These are phyloP conservation scores for Sapajus apella DNA, from an alignment of 2,113 vertebrate species.

Conservation along the genomic window DNA sequence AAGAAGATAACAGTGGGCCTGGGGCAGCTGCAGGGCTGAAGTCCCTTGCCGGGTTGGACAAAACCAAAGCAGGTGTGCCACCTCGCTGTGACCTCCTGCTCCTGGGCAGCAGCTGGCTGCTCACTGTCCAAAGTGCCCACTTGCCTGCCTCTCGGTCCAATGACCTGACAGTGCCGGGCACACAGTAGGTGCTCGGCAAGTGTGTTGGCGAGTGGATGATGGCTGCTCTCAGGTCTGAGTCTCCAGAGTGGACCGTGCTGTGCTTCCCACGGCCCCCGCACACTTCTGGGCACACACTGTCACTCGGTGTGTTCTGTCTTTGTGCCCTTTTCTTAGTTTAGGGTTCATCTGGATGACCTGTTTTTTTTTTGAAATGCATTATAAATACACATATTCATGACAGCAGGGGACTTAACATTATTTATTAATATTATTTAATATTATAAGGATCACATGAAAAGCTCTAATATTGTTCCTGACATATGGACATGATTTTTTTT, in stretches of 20 bases:
- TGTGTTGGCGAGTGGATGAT: accelerated
- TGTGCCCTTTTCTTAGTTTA: accelerated
- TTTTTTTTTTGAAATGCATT: neutral
- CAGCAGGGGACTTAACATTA: neutral
- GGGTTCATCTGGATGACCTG: neutral
- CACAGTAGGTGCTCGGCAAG: neutral
- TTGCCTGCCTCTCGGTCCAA: neutral
- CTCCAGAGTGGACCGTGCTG: accelerated
- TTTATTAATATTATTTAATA: neutral
- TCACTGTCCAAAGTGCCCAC: neutral
- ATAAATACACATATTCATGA: neutral
- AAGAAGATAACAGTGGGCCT: neutral
- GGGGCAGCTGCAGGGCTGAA: neutral
- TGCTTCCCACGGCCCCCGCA: accelerated
- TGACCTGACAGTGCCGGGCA: no score
- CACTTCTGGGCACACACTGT: accelerated
- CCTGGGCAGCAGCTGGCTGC: neutral
- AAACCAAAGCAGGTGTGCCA: neutral
- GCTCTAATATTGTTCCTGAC: neutral
- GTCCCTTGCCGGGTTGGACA: neutral
- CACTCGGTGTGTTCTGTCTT: accelerated
- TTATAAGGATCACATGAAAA: neutral
- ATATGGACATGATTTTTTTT: neutral
- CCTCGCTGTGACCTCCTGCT: neutral
- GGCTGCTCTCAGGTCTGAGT: neutral